Evolutionary conservation across 2,113 vertebrate genomes (phyloP).

Genomic region (Suncus etruscus): DNA sequence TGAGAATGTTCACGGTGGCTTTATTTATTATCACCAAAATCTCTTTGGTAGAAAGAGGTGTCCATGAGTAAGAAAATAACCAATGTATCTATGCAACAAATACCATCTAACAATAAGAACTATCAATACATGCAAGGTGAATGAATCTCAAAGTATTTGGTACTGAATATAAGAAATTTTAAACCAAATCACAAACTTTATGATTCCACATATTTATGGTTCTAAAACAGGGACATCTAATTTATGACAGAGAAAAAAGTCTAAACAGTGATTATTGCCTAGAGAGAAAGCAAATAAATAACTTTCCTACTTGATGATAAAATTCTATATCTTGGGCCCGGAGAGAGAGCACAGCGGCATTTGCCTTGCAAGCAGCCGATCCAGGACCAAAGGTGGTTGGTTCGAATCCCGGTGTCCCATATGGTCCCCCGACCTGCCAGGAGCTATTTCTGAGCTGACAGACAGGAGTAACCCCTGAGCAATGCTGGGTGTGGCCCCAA

Average conservation of each 20-base stretch:
- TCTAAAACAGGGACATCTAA: constrained; percentile 36
- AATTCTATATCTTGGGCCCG: too few species aligned
- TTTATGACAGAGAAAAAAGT: background rate
- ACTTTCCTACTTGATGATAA: background rate
- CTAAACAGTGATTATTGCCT: background rate
- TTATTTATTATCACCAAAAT: constrained; percentile 28
- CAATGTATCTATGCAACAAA: constrained; percentile 29
- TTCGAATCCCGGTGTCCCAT: too few species aligned
- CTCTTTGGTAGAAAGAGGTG: constrained; percentile 20
- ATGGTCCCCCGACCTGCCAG: too few species aligned
- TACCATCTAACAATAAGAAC: constrained; percentile 16
- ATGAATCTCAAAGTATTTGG: constrained; percentile 52
- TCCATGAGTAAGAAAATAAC: constrained; percentile 35
- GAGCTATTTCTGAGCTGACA: too few species aligned
- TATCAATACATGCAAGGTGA: constrained; percentile 11
- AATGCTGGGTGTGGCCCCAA: too few species aligned
- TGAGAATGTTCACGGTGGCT: constrained; percentile 1
- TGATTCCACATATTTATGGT: constrained; percentile 27
- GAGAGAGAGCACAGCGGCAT: too few species aligned
- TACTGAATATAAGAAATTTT: constrained; percentile 25
- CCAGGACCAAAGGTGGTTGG: too few species aligned
- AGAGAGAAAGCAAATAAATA: constrained; percentile 17
- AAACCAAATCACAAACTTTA: constrained; percentile 17
- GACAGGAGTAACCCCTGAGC: too few species aligned
- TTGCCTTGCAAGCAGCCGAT: too few species aligned